Percentiles rank a stretch among this genome's conserved stretches.
These are phyloP conservation scores for Sipha maydis DNA, from an alignment of 2,888 invertebrate species.

Conservation along the genomic window DNA sequence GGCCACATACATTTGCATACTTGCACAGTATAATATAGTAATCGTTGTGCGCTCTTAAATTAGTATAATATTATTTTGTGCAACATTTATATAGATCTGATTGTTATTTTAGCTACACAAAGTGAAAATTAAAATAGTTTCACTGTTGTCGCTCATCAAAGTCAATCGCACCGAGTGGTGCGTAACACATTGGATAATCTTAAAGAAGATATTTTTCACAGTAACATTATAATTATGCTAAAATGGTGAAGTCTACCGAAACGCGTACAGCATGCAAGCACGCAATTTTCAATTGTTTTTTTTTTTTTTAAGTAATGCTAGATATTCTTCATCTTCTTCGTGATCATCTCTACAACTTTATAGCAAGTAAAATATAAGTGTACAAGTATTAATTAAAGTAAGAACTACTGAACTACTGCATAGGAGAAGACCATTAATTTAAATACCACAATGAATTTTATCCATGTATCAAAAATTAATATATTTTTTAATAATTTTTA, in stretches of 20 bases:
- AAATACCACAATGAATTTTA: too few relatives aligned
- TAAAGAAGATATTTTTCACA: not conserved
- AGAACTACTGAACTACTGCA: too few relatives aligned
- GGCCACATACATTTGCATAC: not conserved
- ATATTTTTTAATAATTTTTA: too few relatives aligned
- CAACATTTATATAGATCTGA: not conserved
- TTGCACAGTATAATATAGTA: not conserved
- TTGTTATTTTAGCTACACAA: not conserved
- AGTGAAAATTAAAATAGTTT: constrained; percentile 10
- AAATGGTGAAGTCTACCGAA: not conserved
- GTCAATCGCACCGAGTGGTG: not conserved
- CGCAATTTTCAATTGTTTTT: constrained; percentile 16
- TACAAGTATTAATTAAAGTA: too few relatives aligned
- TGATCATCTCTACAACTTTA: not conserved
- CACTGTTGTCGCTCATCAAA: not conserved
- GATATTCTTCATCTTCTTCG: not conserved
- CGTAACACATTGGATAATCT: constrained; percentile 19
- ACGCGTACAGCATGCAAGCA: not conserved
- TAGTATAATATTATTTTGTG: not conserved
- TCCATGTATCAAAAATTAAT: too few relatives aligned
- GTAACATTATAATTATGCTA: not conserved
- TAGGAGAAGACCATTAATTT: too few relatives aligned
- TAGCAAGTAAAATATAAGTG: too few relatives aligned
- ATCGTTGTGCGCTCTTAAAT: not conserved
- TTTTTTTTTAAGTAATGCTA: not conserved